These are phyloP conservation scores for Lasiurus cinereus DNA, from an alignment of 2,113 vertebrate genomes.

Conservation along the genomic window DNA sequence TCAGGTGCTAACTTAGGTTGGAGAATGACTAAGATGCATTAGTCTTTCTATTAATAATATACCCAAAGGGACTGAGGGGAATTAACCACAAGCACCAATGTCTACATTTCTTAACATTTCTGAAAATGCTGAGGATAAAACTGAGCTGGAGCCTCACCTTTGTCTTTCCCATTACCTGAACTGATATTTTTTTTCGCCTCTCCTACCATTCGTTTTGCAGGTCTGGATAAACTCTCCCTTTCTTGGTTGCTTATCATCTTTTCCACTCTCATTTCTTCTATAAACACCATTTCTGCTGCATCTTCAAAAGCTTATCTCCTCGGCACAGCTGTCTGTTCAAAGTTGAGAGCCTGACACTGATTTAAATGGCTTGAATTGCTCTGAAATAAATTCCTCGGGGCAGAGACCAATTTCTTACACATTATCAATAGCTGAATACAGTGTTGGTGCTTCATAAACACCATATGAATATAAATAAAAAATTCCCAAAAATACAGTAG, in stretches of 20 bases:
- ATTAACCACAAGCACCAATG: background rate
- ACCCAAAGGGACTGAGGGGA: background rate
- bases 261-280: conserved; percentile 40
- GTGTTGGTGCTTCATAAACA: conserved; percentile 58
- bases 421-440: conserved; percentile 67
- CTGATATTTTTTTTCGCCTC: background rate
- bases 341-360: conserved; percentile 76
- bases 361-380: conserved; percentile 77
- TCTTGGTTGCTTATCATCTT: conserved; percentile 60
- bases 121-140: background rate
- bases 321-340: conserved; percentile 80
- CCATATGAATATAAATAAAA: conserved; percentile 62
- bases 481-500: background rate
- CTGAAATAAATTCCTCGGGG: conserved; percentile 79
- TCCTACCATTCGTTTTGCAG: background rate
- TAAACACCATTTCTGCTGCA: conserved; percentile 66
- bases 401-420: conserved; percentile 68
- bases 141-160: background rate
- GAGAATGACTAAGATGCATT: background rate
- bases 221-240: conserved; percentile 50
- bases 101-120: conserved; percentile 37
- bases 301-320: conserved; percentile 82
- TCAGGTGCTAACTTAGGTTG: background rate
- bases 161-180: background rate
- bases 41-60: background rate